Conservation (phyloP, 2,113 vertebrate genomes). For the Clarias batrachus region DNA sequence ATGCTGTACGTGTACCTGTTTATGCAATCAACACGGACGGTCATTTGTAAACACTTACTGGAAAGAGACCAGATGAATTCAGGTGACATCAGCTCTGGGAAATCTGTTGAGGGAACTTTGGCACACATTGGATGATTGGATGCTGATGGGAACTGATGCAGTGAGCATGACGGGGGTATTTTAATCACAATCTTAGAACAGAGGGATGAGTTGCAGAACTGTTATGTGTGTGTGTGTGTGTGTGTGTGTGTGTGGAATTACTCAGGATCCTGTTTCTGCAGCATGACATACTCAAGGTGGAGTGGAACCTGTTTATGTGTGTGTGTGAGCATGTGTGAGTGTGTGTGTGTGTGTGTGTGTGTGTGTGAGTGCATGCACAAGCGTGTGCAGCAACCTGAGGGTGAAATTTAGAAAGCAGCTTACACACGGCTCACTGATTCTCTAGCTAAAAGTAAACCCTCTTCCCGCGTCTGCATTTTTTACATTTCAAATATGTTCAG, state of each 20-base stretch:
- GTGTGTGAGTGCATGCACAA: not conserved
- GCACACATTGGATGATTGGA: not conserved
- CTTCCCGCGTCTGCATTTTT: conserved; percentile 31
- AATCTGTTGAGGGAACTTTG: conserved; percentile 19
- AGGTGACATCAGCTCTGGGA: not conserved
- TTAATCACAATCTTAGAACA: not conserved
- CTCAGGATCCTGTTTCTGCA: conserved; percentile 50
- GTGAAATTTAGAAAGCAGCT: conserved; percentile 31
- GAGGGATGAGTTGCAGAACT: not conserved
- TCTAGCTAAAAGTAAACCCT: conserved; percentile 23
- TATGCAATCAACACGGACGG: not conserved
- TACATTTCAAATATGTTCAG: conserved; percentile 25
- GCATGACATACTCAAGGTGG: conserved; percentile 50
- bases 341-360: not conserved
- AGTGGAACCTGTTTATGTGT: conserved; percentile 59
- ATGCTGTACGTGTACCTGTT: not conserved
- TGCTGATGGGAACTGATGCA: conserved; percentile 22
- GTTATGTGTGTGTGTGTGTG: not conserved
- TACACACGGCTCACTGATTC: conserved; percentile 44
- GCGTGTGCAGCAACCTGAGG: conserved; percentile 15
- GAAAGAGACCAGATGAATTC: not conserved
- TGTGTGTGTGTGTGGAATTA: not conserved
- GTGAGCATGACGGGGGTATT: not conserved
- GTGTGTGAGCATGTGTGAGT: not conserved
- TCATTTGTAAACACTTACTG: not conserved